Percentiles rank a stretch among this genome's conserved stretches.
These are phyloP conservation scores for Ceratitis capitata DNA, from an alignment of 1,140 invertebrate species.

Conservation along the genomic window DNA sequence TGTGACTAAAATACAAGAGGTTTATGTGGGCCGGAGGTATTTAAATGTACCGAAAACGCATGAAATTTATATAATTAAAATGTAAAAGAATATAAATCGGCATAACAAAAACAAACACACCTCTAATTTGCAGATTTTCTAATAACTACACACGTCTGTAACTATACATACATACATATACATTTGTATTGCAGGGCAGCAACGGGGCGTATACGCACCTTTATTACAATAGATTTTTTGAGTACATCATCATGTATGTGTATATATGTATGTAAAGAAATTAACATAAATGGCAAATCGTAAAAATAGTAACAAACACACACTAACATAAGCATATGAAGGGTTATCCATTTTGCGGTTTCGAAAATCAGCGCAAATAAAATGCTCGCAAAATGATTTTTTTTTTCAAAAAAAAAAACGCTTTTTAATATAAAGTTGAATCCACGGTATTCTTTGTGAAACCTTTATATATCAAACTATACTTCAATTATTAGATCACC, in stretches of 20 bases:
- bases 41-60: neutral
- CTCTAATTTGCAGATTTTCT: neutral
- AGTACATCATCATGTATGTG: neutral
- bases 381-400: too few relatives aligned
- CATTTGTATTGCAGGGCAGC: neutral
- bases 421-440: too few relatives aligned
- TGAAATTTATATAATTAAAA: conserved; percentile 6
- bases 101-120: neutral
- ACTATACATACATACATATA: too few relatives aligned
- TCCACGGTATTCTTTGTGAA: too few relatives aligned
- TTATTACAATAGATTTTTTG: too few relatives aligned
- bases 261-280: neutral
- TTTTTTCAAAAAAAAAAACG: too few relatives aligned
- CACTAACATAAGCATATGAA: neutral
- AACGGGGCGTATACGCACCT: conserved; percentile 7
- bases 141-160: too few relatives aligned
- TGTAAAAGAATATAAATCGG: conserved; percentile 12
- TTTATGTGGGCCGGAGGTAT: neutral
- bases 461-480: too few relatives aligned
- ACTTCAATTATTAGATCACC: too few relatives aligned
- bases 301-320: neutral
- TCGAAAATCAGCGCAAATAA: too few relatives aligned
- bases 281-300: conserved; percentile 21
- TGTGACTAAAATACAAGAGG: neutral
- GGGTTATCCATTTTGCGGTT: too few relatives aligned